Evolutionary conservation across 2,888 invertebrate species (phyloP), one percentile per base, ranked within the genome.

Genomic region (Palloptera scutellata): DNA sequence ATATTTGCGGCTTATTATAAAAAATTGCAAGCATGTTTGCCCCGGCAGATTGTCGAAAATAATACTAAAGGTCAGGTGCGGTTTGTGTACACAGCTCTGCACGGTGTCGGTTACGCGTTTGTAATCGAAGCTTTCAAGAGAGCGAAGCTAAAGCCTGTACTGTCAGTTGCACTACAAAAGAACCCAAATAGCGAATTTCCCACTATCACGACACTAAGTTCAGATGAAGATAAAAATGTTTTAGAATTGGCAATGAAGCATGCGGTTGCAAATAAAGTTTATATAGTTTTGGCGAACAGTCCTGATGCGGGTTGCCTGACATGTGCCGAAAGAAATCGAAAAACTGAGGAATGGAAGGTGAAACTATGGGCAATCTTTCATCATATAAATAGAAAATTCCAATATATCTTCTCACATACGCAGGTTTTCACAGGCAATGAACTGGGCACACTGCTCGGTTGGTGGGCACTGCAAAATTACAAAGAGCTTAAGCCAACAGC

Each of bases 221-320:
- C 99, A 0, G 99, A 99, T 82, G 99, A 99, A 86, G 95, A 95
- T 0, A 89, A 90, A 78, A 90, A 92, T 74, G 92, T 94, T 20
- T 81, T 96, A 72, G 88, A 90, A 76, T 86, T 95, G 52, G 90
- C 96, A 52, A 89, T 93, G 72, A 85, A 88, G 79, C 91, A 94
- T 12, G 98, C 98, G 0, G 89, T 93, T 77, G 81, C 86, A 61
- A 87, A 89, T 72, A 87, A 87, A 0, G 90, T 91, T 57, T 87
- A 87, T 0, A 86, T 98, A 6, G 94, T 98, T 74, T 87, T 99
- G 60, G 98, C 97, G 10, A 99, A 98, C 84, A 99, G 99, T 86
- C 99, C 99, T 0, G 99, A 99, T 84, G 98, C 98, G 1, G 99
- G 99, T 86, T 88, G 98, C 67, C 87, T 98, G 73, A 98, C 97